phyloP scores from a whole-genome alignment of 2,113 vertebrate genomes.

The Tachycineta bicolor region DNA sequence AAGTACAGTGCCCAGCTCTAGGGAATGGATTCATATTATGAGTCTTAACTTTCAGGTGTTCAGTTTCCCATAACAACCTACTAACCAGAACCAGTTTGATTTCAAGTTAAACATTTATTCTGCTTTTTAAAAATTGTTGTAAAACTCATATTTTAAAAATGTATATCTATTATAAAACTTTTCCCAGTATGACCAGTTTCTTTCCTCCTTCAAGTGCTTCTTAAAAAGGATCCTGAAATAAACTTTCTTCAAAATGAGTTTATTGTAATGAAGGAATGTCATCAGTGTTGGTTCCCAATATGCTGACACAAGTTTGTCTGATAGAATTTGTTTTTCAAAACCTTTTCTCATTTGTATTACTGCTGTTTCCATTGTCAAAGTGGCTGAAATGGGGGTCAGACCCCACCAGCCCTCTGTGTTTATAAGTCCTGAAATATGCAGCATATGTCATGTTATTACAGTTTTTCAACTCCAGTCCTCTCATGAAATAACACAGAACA shows the following conservation, averaged over 20 bases:
- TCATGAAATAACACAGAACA: background rate
- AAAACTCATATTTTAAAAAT: background rate
- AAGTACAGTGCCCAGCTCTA: conserved; percentile 16
- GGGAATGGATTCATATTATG: background rate
- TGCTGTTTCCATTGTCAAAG: background rate
- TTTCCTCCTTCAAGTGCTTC: background rate
- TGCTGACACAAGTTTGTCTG: background rate
- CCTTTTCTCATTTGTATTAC: background rate
- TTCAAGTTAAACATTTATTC: background rate
- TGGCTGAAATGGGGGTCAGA: background rate
- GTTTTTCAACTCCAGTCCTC: background rate
- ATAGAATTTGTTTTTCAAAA: background rate
- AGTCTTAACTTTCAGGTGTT: background rate
- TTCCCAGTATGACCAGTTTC: background rate
- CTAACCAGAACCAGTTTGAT: background rate
- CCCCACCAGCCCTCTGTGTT: background rate
- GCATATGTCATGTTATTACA: background rate
- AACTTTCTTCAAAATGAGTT: background rate
- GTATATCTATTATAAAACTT: background rate
- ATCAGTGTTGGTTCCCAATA: background rate
- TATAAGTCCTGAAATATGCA: background rate
- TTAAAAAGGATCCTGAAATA: background rate
- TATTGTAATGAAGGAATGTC: background rate
- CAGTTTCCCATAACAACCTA: background rate
- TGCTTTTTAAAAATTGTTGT: background rate